Evolutionary conservation across 2,797 vertebrate species (phyloP), one percentile per base, ranked within the genome.

Genomic region (Eurystomus glaucurus): DNA sequence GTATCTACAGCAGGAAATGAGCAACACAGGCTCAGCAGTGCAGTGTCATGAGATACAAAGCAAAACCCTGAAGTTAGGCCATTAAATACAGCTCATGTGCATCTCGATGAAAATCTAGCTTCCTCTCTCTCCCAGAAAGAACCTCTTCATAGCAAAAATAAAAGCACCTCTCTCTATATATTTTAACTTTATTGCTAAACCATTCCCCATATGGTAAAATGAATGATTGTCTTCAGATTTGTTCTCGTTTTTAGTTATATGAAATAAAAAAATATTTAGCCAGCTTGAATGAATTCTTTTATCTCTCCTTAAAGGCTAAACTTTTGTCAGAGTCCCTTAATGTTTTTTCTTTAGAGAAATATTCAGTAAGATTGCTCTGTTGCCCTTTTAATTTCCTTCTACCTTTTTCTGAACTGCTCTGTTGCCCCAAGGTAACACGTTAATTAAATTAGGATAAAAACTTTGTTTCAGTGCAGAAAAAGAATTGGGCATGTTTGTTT

Each of bases 361-460:
- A 85, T 79, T 96, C 48, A 18, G 51, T 71, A 77, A 93, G 62
- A 69, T 90, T 97, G 93, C 96, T 98, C 94, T 93, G 74, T 68
- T 97, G 97, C 97, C 95, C 94, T 97, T 97, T 97, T 94, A 97
- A 97, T 97, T 98, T 97, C 94, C 96, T 95, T 96, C 94, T 87
- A 85, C 83, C 93, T 97, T 97, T 96, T 96, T 87, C 86, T 97
- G 93, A 98, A 96, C 70, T 88, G 90, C 64, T 95, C 17, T 68
- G 57, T 68, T 97, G 92, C 96, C 97, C 66, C 89, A 94, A 97
- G 96, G 95, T 96, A 97, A 81, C 74, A 89, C 0, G 0, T 75
- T 97, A 98, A 98, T 97, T 97, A 95, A 97, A 97, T 97, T 97
- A 96, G 79, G 86, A 95, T 58, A 92, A 96, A 97, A 98, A 94